A percentile compares a stretch with the other conserved stretches of the same genome.
Conservation (phyloP, 2,888 invertebrate genomes). For the Kuschelorhynchus macadamiae region DNA sequence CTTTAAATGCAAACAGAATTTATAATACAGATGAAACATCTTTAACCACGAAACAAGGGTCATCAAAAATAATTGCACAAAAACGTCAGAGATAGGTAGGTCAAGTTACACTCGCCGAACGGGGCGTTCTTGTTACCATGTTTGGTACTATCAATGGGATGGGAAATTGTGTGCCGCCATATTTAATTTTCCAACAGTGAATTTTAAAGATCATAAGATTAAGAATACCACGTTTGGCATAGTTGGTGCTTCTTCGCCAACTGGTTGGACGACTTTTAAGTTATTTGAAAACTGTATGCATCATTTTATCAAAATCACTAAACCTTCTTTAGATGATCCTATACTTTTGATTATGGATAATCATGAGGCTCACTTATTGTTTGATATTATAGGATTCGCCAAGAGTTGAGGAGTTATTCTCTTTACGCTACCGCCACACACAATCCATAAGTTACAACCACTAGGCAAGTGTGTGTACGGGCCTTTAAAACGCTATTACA, state of each 20-base stretch:
- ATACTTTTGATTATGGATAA: conserved; percentile 31
- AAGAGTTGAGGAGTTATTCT: conserved; percentile 27
- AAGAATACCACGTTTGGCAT: conserved; percentile 20
- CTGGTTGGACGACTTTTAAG: conserved; percentile 26
- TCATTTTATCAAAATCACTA: conserved; percentile 28
- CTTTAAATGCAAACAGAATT: conserved; percentile 27
- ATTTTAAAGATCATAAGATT: neutral
- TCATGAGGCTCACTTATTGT: conserved; percentile 7
- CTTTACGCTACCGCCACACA: conserved; percentile 21
- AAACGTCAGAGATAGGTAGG: conserved; percentile 48
- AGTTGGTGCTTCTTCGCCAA: conserved; percentile 23
- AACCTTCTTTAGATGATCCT: conserved; percentile 16
- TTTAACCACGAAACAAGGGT: conserved; percentile 40
- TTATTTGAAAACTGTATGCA: conserved; percentile 29
- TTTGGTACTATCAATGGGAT: conserved; percentile 31
- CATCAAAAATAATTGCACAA: conserved; percentile 43
- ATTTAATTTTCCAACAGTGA: conserved; percentile 11
- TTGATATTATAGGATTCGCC: neutral
- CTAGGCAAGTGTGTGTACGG: conserved; percentile 9
- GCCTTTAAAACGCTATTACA: conserved; percentile 11
- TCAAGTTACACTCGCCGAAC: conserved; percentile 35
- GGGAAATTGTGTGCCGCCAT: conserved; percentile 39
- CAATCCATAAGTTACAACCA: conserved; percentile 19
- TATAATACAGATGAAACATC: conserved; percentile 42
- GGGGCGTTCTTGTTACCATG: conserved; percentile 34